Evolutionary conservation across 1,140 invertebrate species (phyloP), one percentile per base, ranked within the genome.

Genomic region (Drosophila arizonae): DNA sequence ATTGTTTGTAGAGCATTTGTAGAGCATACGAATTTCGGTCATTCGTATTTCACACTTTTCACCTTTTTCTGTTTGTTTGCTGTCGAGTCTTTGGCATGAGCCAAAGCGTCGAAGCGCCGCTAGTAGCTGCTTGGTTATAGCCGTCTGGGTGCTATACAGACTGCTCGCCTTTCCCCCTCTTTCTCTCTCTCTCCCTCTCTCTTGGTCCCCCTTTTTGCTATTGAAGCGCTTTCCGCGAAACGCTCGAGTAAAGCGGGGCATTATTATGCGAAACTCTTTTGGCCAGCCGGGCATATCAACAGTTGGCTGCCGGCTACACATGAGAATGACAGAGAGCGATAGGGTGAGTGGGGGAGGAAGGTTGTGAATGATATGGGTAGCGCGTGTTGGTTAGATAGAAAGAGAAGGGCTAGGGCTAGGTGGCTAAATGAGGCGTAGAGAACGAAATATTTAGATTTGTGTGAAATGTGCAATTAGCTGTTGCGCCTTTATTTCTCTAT

Each of bases 261-360:
- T 80, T 88, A 80, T 76, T 88, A 88, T 84, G 80, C 84, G 82
- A 88, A 84, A 88, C 79, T 77, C 64, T 84, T 39, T 89, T 84
- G 77, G 71, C 58, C 80, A 88, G 71, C 84, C 66, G 84, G 70
- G 84, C 84, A 88, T 88, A 88, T 88, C 84, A 88, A 88, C 84
- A 89, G 84, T 87, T 87, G 84, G 84, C 74, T 87, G 71, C 60
- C 63, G 65, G 24, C 43, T 48, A 24, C 54, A 13, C 15, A 10
- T 33, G 10, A 51, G 24, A 13, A 4, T 6, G 28, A 3, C 21
- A 5, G 30, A 11, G 4, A 10, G 39, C 2, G 43, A 10, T 9
- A 3, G 4, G 13, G 15, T 9, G 15, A 15, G 43, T 43, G 46
- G 8, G 36, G 51, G 46, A 17, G n/a, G 17, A 1, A 0, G 43